Base-by-base conservation (phyloP, 2,797 vertebrate species). In the Eulemur albifrons region DNA sequence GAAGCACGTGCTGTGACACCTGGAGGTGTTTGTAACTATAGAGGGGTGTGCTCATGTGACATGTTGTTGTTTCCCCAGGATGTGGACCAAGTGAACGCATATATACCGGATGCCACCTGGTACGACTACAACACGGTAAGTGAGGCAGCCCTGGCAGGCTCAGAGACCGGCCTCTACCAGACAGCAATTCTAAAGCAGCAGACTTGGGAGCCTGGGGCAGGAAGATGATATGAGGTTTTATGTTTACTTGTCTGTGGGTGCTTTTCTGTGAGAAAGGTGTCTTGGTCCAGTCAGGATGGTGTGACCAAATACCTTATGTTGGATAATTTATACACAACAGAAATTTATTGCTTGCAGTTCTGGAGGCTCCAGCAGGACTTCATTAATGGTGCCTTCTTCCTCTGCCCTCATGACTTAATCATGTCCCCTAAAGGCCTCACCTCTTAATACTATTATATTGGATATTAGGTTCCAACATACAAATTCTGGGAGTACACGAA, bases 71-170 rank as follows among this genome's bases (percentile, higher is more conserved):
- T 88, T 94, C 57, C 76, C 52, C 65, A 99, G 99, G 99, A 98
- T n/a, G 89, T 96, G 89, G 96, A 98, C 0, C 81, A 0, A 0
- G 97, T 99, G 76, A 2, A 1, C 0, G 99, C 99, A 3, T 99
- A 99, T 82, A 96, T 99, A 52, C 99, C 99, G 13, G 99, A 99
- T 38, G 99, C 99, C 43, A 94, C 98, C n/a, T 99, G 99, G 99
- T 99, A 99, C 6, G 98, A 99, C 13, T 99, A 99, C 32, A 99
- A 99, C 4, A 99, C 98, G 43, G 99, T 99, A 98, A 99, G 99
- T 98, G 70, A 87, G 69, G 9, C 11, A 7, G 20, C 4, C 35
- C 48, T 2, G 0, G 0, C 18, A 40, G 12, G 43, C 14, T 45
- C 59, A 32, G 65, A 86, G 30, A 69, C 45, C 40, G 59, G 20